Conservation (phyloP, 1,140 invertebrate genomes). For the Scaptomyza pallida region DNA sequence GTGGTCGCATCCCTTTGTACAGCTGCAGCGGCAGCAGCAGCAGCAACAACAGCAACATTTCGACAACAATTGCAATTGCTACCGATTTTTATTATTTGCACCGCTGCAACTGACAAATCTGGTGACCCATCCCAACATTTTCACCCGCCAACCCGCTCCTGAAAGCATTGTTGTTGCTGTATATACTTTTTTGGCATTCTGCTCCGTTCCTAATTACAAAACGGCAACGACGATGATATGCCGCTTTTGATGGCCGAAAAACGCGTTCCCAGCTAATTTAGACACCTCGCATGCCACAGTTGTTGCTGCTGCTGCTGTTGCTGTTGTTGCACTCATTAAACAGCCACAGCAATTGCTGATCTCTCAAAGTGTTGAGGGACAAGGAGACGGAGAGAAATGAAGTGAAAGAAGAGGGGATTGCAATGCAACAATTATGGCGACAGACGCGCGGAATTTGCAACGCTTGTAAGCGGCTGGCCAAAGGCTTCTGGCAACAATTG, state of each 20-base stretch:
- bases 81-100: conserved; percentile 76
- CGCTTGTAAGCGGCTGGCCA: conserved; percentile 77
- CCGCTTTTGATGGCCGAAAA: conserved; percentile 79
- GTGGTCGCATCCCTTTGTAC: conserved; percentile 55
- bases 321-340: conserved; percentile 63
- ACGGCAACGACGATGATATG: conserved; percentile 41
- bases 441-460: conserved; percentile 68
- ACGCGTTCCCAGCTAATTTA: conserved; percentile 80
- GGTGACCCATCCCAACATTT: conserved; percentile 12
- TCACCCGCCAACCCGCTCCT: too few relatives aligned
- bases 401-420: not conserved
- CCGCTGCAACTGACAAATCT: conserved; percentile 58
- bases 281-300: conserved; percentile 77
- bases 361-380: conserved; percentile 56
- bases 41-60: conserved; percentile 17
- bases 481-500: conserved; percentile 50
- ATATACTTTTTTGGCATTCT: conserved; percentile 51
- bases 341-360: conserved; percentile 64
- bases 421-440: conserved; percentile 75
- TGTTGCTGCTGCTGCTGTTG: conserved; percentile 6
- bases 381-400: not conserved
- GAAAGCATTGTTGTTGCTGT: conserved; percentile 12
- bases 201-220: conserved; percentile 68
- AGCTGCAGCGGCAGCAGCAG: conserved; percentile 30
- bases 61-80: conserved; percentile 78